Evolutionary conservation across 2,888 invertebrate species (phyloP), one percentile per base, ranked within the genome.

Genomic region (Maniola hyperantus): DNA sequence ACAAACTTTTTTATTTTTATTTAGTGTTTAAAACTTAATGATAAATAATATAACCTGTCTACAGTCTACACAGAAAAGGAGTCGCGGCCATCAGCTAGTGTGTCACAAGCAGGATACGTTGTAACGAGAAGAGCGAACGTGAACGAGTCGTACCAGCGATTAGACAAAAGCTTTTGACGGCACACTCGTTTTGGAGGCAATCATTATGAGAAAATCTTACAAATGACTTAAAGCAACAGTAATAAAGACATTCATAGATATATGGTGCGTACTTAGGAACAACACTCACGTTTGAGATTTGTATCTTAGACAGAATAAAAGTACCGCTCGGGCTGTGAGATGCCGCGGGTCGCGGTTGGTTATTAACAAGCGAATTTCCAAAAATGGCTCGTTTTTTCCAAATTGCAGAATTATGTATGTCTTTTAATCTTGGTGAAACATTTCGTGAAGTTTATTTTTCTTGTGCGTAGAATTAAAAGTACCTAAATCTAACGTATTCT

Each of bases 181-280:
- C 86, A 84, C 87, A 86, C 90, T 92, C 91, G 89, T 91, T 92
- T 91, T 88, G 83, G 89, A 78, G 88, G 87, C 89, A 92, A 92
- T 92, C 92, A 91, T 91, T 91, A 92, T 92, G 92, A 92, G 92
- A 92, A 92, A 92, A 92, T 92, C 92, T 92, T 84, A 84, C 81
- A 89, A 91, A 92, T 90, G 90, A 91, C 91, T 87, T 57, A 90
- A 88, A 88, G 80, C 83, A 87, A 57, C 83, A 84, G 91, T 90
- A 91, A 92, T 91, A 92, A 91, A 92, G 91, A 91, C 89, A 87
- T 87, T 91, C 91, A 90, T 92, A 91, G 92, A 91, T 91, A 87
- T 89, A 86, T 88, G 85, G 84, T 77, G 83, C 85, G 88, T 84
- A 86, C 85, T 92, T 91, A 87, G 77, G 83, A 83, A 92, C 88